Percentiles rank a stretch among this genome's conserved stretches.
Evolutionary conservation across 92 coral and sea anemone genomes (phyloP).

Genomic region (Zoanthus solanderi): DNA sequence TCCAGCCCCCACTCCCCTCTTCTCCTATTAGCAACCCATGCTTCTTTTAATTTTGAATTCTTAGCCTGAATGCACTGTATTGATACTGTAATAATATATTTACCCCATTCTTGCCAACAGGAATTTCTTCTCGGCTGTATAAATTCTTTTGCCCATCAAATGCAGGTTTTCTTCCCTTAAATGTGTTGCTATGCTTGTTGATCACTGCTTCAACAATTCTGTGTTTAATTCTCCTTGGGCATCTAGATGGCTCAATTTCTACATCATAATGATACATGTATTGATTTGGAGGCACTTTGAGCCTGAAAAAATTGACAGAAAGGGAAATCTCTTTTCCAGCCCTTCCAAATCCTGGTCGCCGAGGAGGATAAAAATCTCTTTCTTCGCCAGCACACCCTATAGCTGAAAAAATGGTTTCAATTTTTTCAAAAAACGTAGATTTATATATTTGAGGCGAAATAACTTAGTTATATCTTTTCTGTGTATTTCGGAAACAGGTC

Average conservation of each 20-base stretch:
- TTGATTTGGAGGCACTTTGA: conserved; percentile 52
- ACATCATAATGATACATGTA: conserved; percentile 86
- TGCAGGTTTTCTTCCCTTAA: conserved; percentile 76
- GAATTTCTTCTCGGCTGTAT: conserved; percentile 73
- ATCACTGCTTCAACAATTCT: conserved; percentile 71
- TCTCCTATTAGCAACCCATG: too few species aligned
- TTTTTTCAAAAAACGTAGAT: too few species aligned
- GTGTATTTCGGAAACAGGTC: too few species aligned
- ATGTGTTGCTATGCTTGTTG: conserved; percentile 45
- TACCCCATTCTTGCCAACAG: conserved; percentile 68
- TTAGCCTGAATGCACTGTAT: too few species aligned
- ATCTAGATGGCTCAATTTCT: conserved; percentile 71
- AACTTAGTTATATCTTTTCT: too few species aligned
- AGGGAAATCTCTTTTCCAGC: conserved; percentile 72
- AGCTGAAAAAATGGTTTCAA: neutral
- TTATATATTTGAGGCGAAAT: too few species aligned
- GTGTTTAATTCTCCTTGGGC: conserved; percentile 68
- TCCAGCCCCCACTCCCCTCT: too few species aligned
- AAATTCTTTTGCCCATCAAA: conserved; percentile 88
- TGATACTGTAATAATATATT: neutral
- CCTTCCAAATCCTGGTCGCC: conserved; percentile 83
- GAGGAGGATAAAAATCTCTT: conserved; percentile 55
- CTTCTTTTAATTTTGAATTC: too few species aligned
- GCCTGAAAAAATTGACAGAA: conserved; percentile 75
- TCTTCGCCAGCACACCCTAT: neutral